A percentile compares a stretch with the other conserved stretches of the same genome.
Evolutionary conservation across 2,888 invertebrate genomes (phyloP).

Genomic region (Leptopilina myrica): DNA sequence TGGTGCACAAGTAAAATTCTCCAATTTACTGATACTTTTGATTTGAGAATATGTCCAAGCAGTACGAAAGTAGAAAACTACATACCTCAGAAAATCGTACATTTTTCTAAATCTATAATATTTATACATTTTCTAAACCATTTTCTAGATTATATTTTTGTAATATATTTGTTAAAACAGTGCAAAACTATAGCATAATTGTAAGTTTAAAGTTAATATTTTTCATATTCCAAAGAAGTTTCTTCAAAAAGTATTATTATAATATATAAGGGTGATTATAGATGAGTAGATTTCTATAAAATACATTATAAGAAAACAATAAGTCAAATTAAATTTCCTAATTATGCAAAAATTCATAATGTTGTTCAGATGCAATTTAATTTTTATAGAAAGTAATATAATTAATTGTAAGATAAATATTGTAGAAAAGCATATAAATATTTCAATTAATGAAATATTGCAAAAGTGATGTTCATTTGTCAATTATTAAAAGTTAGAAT

Average conservation of each 20-base stretch:
- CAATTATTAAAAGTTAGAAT: too few species aligned
- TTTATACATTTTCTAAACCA: too few species aligned
- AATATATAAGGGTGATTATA: conserved; percentile 13
- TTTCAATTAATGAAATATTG: too few species aligned
- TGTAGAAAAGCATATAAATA: background rate
- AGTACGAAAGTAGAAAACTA: background rate
- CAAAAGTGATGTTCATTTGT: too few species aligned
- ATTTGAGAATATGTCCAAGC: background rate
- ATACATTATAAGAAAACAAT: background rate
- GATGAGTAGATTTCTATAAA: background rate
- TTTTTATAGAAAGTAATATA: background rate
- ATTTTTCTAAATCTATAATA: background rate
- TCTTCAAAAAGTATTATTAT: background rate
- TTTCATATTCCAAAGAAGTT: conserved; percentile 17
- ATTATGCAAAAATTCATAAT: background rate
- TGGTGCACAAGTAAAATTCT: background rate
- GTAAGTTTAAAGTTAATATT: conserved; percentile 12
- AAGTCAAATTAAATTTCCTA: conserved; percentile 8
- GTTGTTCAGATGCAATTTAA: background rate
- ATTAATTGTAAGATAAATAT: background rate
- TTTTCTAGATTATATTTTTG: conserved; percentile 13
- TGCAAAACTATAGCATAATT: background rate
- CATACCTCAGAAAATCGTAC: background rate
- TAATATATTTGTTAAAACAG: background rate
- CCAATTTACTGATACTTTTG: background rate